These are phyloP conservation scores for Coilia nasus DNA, from an alignment of 2,797 vertebrate species.

Conservation along the genomic window DNA sequence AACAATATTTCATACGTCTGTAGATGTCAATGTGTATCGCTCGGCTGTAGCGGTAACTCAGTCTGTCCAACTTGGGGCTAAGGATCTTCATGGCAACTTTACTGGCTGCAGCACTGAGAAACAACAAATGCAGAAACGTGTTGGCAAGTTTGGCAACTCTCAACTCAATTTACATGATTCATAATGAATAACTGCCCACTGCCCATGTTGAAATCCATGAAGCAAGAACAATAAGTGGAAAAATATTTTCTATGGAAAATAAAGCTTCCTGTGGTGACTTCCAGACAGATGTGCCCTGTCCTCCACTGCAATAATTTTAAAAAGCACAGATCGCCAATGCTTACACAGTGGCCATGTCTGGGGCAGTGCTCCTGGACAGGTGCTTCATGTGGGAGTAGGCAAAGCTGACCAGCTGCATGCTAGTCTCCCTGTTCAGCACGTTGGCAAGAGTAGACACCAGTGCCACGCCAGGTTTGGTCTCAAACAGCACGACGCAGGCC, in stretches of 20 bases:
- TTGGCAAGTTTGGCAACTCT: too few relatives aligned
- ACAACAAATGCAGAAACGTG: conserved; percentile 39
- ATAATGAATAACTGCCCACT: too few relatives aligned
- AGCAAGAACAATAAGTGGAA: too few relatives aligned
- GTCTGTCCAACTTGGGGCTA: conserved; percentile 70
- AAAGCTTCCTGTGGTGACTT: too few relatives aligned
- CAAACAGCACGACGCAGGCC: conserved; percentile 77
- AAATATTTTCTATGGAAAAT: too few relatives aligned
- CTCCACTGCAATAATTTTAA: too few relatives aligned
- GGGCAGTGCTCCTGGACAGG: conserved; percentile 76
- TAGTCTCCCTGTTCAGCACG: conserved; percentile 73
- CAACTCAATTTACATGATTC: too few relatives aligned
- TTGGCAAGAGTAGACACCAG: conserved; percentile 70
- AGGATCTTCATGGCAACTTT: conserved; percentile 78
- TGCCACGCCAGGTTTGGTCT: conserved; percentile 75
- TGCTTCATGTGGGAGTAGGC: conserved; percentile 79
- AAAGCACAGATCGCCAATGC: conserved; percentile 40
- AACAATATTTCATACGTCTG: conserved; percentile 69
- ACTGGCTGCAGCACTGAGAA: conserved; percentile 80
- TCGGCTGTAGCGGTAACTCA: conserved; percentile 75
- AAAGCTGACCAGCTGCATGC: conserved; percentile 82
- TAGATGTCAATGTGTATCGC: conserved; percentile 70
- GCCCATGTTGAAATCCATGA: too few relatives aligned
- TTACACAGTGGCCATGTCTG: conserved; percentile 80
- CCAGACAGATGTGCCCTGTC: too few relatives aligned